These are phyloP conservation scores for Artibeus lituratus DNA, from an alignment of 2,797 vertebrate species.

Conservation along the genomic window DNA sequence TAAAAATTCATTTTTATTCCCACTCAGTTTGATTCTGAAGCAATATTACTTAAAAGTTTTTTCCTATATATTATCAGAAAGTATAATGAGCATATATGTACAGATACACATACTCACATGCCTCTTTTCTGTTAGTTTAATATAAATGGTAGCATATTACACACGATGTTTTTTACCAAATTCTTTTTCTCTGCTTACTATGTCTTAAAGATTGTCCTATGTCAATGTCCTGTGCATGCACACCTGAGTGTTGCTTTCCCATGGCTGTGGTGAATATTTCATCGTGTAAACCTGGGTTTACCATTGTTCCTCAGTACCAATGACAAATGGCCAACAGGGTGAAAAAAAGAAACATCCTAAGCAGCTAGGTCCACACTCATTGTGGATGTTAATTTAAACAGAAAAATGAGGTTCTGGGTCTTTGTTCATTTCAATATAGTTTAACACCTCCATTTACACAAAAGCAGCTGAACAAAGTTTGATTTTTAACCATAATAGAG, in stretches of 20 bases:
- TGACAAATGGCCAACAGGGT: not conserved
- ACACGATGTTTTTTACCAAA: not conserved
- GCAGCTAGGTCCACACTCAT: not conserved
- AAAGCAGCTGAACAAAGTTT: not conserved
- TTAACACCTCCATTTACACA: not conserved
- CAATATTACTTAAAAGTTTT: not conserved
- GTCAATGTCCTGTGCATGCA: not conserved
- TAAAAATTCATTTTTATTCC: not conserved
- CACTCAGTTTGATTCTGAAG: not conserved
- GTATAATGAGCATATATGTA: not conserved
- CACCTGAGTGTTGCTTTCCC: not conserved
- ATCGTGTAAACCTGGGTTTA: not conserved
- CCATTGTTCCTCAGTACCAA: not conserved
- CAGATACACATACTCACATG: not conserved
- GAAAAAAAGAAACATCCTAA: not conserved
- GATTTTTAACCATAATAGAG: not conserved
- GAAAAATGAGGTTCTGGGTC: not conserved
- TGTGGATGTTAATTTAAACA: not conserved
- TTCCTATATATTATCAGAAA: not conserved
- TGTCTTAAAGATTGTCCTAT: not conserved
- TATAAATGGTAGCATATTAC: not conserved
- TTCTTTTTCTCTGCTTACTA: not conserved
- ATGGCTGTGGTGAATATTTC: not conserved
- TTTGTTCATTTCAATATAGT: constrained; percentile 13
- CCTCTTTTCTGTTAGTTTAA: not conserved